Percentiles rank a stretch among this genome's conserved stretches.
phyloP scores from a whole-genome alignment of 2,888 invertebrate species.

The Iselma pallidipennis region DNA sequence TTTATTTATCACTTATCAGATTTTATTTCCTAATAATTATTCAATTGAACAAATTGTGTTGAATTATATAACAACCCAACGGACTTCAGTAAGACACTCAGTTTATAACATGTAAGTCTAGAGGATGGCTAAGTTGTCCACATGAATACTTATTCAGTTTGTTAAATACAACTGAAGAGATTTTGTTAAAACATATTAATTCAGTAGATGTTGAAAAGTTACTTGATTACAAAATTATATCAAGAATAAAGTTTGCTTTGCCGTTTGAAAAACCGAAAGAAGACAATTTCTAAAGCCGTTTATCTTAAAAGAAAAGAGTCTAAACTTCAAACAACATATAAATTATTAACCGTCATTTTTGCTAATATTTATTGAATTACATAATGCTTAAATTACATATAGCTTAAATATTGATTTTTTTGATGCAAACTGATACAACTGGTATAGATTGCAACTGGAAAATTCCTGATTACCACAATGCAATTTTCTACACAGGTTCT shows the following conservation, averaged over 20 bases:
- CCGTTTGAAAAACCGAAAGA: not conserved
- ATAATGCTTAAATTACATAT: too few species aligned
- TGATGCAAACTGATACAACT: too few species aligned
- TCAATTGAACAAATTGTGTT: not conserved
- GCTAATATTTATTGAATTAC: too few species aligned
- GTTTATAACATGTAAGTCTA: not conserved
- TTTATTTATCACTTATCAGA: not conserved
- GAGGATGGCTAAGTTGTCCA: slow-evolving; percentile 3
- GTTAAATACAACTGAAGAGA: not conserved
- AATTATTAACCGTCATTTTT: too few species aligned
- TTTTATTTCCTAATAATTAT: not conserved
- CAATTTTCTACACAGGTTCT: too few species aligned
- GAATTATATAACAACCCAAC: not conserved
- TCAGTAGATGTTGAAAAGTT: not conserved
- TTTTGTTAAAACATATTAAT: not conserved
- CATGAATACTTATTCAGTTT: not conserved
- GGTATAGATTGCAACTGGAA: too few species aligned
- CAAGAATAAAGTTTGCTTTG: not conserved
- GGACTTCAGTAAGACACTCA: not conserved
- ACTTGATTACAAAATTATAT: not conserved
- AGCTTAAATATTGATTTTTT: too few species aligned
- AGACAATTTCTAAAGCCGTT: not conserved
- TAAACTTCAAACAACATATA: not conserved
- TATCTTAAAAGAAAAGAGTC: not conserved
- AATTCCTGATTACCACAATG: too few species aligned